Evolutionary conservation across 1,140 invertebrate genomes (phyloP).

Genomic region (Aculops lycopersici): DNA sequence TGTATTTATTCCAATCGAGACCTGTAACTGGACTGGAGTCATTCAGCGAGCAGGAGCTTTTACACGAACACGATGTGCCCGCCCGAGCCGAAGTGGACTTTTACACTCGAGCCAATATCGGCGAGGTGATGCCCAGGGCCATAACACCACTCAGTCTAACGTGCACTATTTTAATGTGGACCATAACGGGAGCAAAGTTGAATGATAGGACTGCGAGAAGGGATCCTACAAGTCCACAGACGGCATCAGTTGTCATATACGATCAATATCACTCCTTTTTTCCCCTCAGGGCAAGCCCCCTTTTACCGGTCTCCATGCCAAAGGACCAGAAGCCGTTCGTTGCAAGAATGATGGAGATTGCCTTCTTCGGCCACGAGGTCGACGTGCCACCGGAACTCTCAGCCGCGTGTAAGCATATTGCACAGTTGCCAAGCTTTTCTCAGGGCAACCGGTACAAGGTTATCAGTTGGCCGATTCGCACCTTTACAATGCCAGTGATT

Average conservation of each 20-base stretch:
- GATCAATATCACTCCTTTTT: background rate
- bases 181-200: background rate
- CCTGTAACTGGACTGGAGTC: slow-evolving; percentile 7
- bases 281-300: background rate
- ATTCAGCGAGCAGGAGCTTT: slow-evolving; percentile 9
- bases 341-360: background rate
- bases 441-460: too few relatives aligned
- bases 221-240: background rate
- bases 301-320: background rate
- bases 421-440: too few relatives aligned
- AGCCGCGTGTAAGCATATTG: background rate
- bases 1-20: slow-evolving; percentile 8
- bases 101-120: slow-evolving; percentile 8
- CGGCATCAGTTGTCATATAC: background rate
- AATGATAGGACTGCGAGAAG: background rate
- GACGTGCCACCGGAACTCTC: background rate
- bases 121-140: slow-evolving; percentile 5
- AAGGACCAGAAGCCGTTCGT: background rate
- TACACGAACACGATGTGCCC: slow-evolving; percentile 8
- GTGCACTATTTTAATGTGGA: background rate
- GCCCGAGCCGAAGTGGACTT: slow-evolving; percentile 5
- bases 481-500: background rate
- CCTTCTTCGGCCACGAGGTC: background rate
- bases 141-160: background rate
- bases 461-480: background rate